These are phyloP conservation scores for Corythoichthys intestinalis DNA, from an alignment of 2,113 vertebrate species.

Conservation along the genomic window DNA sequence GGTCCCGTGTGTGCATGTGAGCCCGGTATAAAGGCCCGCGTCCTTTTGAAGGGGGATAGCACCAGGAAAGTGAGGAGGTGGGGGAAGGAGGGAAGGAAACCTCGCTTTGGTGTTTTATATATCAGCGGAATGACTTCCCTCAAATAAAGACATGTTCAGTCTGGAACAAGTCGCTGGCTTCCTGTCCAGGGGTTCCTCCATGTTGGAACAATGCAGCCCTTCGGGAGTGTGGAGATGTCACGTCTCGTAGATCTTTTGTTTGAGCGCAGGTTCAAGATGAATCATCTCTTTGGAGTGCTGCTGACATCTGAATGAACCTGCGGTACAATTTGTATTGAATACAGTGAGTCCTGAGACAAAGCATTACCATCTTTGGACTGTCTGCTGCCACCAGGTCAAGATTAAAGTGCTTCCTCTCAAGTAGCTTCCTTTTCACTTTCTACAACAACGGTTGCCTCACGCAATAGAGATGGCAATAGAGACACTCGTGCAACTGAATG, in stretches of 20 bases:
- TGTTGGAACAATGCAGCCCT: conserved; percentile 61
- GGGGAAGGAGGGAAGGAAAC: conserved; percentile 65
- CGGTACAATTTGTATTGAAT: conserved; percentile 50
- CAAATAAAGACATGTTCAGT: conserved; percentile 68
- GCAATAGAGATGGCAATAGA: conserved; percentile 9
- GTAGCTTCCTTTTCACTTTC: conserved; percentile 30
- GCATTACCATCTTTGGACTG: conserved; percentile 38
- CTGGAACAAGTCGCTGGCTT: conserved; percentile 70
- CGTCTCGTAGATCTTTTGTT: conserved; percentile 50
- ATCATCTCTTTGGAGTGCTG: conserved; percentile 63
- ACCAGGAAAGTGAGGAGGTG: conserved; percentile 59
- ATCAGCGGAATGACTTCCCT: conserved; percentile 76
- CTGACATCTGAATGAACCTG: conserved; percentile 62
- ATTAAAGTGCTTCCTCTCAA: conserved; percentile 44
- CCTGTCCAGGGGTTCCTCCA: conserved; percentile 62
- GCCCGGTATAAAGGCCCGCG: conserved; percentile 62
- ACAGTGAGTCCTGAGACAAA: conserved; percentile 59
- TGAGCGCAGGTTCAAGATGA: conserved; percentile 51
- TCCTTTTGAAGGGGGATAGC: conserved; percentile 69
- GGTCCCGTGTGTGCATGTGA: conserved; percentile 63
- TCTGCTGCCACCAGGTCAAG: conserved; percentile 32
- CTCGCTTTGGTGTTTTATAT: conserved; percentile 74
- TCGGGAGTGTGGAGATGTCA: conserved; percentile 50
- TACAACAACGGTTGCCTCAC: conserved; percentile 12
- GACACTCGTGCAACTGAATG: conserved; percentile 1